Base-by-base conservation (phyloP, 1,140 invertebrate genomes). In the Holcopasites calliopsidis region DNA sequence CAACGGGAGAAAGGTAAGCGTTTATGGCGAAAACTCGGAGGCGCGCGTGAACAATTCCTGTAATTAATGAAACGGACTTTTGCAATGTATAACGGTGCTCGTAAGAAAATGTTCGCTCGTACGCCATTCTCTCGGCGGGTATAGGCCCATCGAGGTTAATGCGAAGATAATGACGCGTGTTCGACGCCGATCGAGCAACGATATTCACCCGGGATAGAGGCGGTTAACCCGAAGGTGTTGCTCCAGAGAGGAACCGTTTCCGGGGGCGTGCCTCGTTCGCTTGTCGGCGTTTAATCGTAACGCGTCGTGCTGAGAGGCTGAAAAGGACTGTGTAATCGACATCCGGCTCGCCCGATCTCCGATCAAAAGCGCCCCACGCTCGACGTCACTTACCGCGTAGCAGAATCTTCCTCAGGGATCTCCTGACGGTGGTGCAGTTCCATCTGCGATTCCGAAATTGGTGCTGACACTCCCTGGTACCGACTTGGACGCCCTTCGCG, bases 381-480 rank as follows among this genome's bases (percentile, higher is more conserved):
- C n/a, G n/a, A n/a, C n/a, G n/a, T 6, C 42, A 66, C 92, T 94
- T 90, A 96, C 96, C 97, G 93, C 94, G 94, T 86, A 95, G 91
- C 68, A 97, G 92, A 83, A 97, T 95, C 90, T 96, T 97, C 85
- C 94, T 94, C 87, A 97, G 94, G 73, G 96, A 96, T 73, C 94
- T 93, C 78, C 94, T 93, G 42, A 94, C 92, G 1, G 95, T 95
- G 13, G 96, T 96, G 87, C 96, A 97, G 89, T 97, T 97, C 96
- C 96, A 97, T 80, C 95, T 92, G 60, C 96, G 93, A 86, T 96
- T 94, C 38, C 95, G 93, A 90, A 97, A 97, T 91, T 97, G 96
- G 86, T 95, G 94, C 74, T 97, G 95, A 87, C 96, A 97, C 93
- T 97, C 96, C 72, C 93, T 94, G 76, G 96, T 96, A 18, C 95